Conservation (phyloP, 2,113 vertebrate genomes). For the Paralichthys olivaceus region DNA sequence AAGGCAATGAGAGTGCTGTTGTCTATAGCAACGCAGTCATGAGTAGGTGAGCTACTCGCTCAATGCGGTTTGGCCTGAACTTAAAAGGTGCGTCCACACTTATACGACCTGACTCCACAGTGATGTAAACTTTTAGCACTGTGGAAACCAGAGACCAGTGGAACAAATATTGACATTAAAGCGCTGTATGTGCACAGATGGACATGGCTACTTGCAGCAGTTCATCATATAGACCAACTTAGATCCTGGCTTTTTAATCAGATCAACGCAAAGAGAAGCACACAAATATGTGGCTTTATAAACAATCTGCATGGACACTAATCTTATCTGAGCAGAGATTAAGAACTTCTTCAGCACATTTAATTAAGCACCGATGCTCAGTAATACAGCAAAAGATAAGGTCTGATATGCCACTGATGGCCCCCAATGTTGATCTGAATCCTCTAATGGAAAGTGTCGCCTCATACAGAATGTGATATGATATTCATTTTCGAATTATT, state of each 20-base stretch:
- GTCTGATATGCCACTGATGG: slow-evolving; percentile 7
- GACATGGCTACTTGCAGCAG: neutral
- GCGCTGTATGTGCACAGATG: neutral
- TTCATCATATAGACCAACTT: neutral
- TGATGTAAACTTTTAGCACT: neutral
- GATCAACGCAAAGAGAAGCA: neutral
- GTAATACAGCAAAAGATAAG: neutral
- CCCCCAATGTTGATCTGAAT: neutral
- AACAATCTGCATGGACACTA: slow-evolving; percentile 13
- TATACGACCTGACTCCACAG: neutral
- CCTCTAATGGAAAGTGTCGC: neutral
- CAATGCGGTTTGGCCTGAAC: slow-evolving; percentile 15
- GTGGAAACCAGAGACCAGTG: neutral
- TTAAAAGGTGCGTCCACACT: slow-evolving; percentile 4
- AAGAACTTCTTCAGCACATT: slow-evolving; percentile 21
- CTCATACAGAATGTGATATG: neutral
- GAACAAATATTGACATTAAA: slow-evolving; percentile 12
- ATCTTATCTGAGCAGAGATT: slow-evolving; percentile 28
- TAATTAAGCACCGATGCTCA: slow-evolving; percentile 40
- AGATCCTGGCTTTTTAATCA: neutral
- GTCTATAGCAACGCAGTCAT: neutral
- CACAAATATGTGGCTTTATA: neutral
- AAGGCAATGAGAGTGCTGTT: neutral
- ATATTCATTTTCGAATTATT: neutral
- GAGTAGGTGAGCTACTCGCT: neutral